Evolutionary conservation across 2,888 invertebrate species (phyloP), one percentile per base, ranked within the genome.

Genomic region (Willowsia nigromaculata): DNA sequence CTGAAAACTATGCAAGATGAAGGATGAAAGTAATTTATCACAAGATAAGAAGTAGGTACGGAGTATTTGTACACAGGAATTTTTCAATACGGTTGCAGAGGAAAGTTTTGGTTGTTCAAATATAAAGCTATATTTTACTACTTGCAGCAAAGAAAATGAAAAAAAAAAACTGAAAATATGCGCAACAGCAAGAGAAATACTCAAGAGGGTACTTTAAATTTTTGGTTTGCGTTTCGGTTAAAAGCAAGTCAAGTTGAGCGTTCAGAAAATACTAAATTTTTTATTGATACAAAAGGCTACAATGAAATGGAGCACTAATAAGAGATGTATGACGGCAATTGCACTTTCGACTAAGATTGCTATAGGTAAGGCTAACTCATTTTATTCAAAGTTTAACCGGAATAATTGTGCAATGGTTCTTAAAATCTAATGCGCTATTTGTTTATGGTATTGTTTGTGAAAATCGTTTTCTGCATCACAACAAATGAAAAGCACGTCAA

Each of bases 181-280:
- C 13, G 15, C 11, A 47, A 13, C 2, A 2, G 2, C 47, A 47
- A 47, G 6, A 3, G 50, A 6, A 56, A 13, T 27, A 7, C 62
- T 62, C 62, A 25, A 62, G 62, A 18, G 25, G 30, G 30, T 30
- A 11, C 30, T 62, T 71, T 40, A 40, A 71, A 71, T 18, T 71
- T 40, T 71, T 40, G 7, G 37, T 27, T n/a, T 11, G 76, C 25
- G 27, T 76, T 11, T 76, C 76, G 76, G 43, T 50, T 50, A 76
- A 76, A 76, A 50, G 47, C 47, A 76, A 43, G 43, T 76, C 22
- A 50, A 76, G 30, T 76, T 47, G 76, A 76, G 53, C 47, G 53
- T 27, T 76, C 27, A 50, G 33, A 76, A 47, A 2, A 30, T 27
- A 53, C 76, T 27, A 76, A 18, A 47, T 43, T 74, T 18, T 53